Conservation (phyloP, 2,113 vertebrate genomes). For the Psilopsiagon aymara region DNA sequence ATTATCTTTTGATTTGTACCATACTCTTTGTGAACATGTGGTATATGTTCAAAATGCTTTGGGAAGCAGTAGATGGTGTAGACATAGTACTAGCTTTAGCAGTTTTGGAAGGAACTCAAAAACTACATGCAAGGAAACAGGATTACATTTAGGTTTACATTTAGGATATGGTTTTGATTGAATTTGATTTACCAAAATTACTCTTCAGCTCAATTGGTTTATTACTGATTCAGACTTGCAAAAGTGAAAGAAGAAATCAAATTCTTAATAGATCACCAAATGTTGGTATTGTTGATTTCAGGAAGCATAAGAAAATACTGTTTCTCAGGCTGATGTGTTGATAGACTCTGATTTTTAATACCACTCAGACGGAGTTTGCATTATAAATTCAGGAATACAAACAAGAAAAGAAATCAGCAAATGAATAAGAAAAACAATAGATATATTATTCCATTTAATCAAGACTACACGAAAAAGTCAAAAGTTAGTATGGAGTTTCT, state of each 20-base stretch:
- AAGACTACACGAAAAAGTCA: neutral
- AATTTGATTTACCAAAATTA: neutral
- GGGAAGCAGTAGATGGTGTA: neutral
- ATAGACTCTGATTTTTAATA: neutral
- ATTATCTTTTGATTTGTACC: neutral
- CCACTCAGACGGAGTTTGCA: neutral
- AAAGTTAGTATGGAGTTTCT: neutral
- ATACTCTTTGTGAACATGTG: neutral
- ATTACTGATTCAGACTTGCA: neutral
- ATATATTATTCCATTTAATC: neutral
- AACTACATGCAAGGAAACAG: neutral
- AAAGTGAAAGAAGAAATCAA: neutral
- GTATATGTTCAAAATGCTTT: neutral
- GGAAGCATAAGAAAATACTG: neutral
- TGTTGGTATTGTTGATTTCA: neutral
- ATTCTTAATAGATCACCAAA: neutral
- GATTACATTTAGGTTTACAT: neutral
- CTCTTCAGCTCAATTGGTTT: neutral
- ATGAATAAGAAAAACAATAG: neutral
- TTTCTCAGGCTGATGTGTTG: neutral
- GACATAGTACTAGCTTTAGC: neutral
- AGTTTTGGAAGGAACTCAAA: neutral
- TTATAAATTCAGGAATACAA: neutral
- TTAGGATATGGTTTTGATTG: neutral
- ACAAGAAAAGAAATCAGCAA: neutral